Evolutionary conservation across 1,140 invertebrate genomes (phyloP).

Genomic region (Brachionus plicatilis): DNA sequence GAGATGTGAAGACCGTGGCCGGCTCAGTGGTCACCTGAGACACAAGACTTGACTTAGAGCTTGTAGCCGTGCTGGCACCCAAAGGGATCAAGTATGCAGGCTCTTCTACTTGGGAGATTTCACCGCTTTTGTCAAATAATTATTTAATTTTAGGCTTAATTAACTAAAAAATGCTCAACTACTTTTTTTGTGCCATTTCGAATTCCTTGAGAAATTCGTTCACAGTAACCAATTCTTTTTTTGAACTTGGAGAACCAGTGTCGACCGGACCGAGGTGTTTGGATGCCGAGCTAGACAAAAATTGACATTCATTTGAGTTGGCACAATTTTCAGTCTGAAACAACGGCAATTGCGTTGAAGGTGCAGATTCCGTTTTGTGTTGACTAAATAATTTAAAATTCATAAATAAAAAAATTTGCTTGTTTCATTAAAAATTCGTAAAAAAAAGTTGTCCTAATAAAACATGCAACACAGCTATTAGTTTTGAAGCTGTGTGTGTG

Average conservation of each 20-base stretch:
- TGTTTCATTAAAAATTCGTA: background rate
- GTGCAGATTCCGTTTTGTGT: slow-evolving; percentile 18
- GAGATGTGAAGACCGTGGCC: background rate
- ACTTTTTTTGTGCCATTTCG: slow-evolving; percentile 15
- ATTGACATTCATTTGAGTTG: background rate
- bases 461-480: background rate
- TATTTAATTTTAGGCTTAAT: background rate
- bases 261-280: background rate
- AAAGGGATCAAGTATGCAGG: background rate
- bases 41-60: background rate
- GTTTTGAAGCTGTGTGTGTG: background rate
- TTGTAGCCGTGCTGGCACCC: background rate
- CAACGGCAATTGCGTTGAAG: background rate
- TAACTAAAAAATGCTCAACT: background rate
- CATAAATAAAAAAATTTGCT: slow-evolving; percentile 6
- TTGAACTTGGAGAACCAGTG: background rate
- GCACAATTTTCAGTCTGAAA: background rate
- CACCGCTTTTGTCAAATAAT: background rate
- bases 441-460: background rate
- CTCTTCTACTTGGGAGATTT: background rate
- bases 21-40: background rate
- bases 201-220: slow-evolving; percentile 35
- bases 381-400: slow-evolving; percentile 30
- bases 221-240: slow-evolving; percentile 10
- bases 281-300: background rate